phyloP scores from a whole-genome alignment of 2,888 invertebrate species.

The Drosophila macrospina region DNA sequence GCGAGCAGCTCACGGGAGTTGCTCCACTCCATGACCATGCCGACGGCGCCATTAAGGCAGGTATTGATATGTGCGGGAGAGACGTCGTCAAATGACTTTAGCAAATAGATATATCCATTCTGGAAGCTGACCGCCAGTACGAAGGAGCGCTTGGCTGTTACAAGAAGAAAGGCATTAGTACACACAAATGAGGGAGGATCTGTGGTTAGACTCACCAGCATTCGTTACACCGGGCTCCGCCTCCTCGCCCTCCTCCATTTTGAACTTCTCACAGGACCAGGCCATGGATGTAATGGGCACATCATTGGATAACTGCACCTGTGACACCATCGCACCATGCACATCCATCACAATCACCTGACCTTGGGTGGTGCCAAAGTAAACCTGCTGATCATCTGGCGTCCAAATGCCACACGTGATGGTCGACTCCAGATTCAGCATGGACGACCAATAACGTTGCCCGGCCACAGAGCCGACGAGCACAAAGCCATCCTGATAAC shows the following conservation, averaged over 20 bases:
- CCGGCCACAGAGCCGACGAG: conserved; percentile 98
- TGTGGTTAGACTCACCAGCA: conserved; percentile 82
- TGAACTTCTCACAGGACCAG: conserved; percentile 99
- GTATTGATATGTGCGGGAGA: conserved; percentile 95
- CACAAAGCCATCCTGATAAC: conserved; percentile 99
- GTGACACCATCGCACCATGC: conserved; percentile 97
- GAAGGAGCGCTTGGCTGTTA: conserved; percentile 88
- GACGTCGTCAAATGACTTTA: conserved; percentile 97
- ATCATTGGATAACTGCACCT: conserved; percentile 94
- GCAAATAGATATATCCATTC: conserved; percentile 94
- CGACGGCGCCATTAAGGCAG: conserved; percentile 89
- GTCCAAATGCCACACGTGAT: conserved; percentile 99
- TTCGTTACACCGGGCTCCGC: conserved; percentile 87
- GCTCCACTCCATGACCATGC: conserved; percentile 97
- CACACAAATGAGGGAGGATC: no score
- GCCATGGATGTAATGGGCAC: conserved; percentile 96
- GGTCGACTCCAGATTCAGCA: conserved; percentile 96
- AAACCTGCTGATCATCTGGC: conserved; percentile 98
- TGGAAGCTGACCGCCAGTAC: conserved; percentile 95
- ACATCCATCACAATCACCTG: conserved; percentile 99
- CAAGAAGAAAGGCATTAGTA: neutral
- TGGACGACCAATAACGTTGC: conserved; percentile 99
- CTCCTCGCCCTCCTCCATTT: conserved; percentile 97
- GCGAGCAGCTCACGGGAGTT: conserved; percentile 96
- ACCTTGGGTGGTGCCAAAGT: conserved; percentile 97